Conservation (phyloP, 2,888 invertebrate genomes). For the Melitaea athalia region DNA sequence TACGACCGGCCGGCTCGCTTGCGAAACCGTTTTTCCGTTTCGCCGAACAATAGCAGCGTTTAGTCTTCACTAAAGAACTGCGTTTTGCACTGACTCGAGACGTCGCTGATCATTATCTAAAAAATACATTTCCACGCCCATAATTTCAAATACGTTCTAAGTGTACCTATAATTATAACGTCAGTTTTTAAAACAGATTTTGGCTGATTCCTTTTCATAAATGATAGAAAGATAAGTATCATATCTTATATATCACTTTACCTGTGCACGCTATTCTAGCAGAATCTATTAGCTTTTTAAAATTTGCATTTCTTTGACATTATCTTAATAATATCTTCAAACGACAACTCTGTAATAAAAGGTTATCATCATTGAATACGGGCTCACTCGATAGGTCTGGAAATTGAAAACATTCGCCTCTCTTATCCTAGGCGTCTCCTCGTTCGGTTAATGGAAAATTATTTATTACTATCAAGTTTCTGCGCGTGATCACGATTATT, state of each 20-base stretch:
- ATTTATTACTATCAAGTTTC: slow-evolving; percentile 69
- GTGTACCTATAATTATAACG: slow-evolving; percentile 20
- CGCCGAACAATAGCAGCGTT: slow-evolving; percentile 72
- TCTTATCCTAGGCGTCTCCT: slow-evolving; percentile 49
- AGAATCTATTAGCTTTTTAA: slow-evolving; percentile 67
- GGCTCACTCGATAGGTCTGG: slow-evolving; percentile 62
- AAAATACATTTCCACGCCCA: slow-evolving; percentile 24
- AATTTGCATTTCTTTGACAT: slow-evolving; percentile 71
- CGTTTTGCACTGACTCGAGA: slow-evolving; percentile 53
- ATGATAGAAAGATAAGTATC: slow-evolving; percentile 19
- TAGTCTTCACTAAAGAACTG: slow-evolving; percentile 58
- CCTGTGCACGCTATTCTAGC: slow-evolving; percentile 58
- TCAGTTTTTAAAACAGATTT: neutral
- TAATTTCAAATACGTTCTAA: slow-evolving; percentile 25
- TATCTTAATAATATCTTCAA: slow-evolving; percentile 72
- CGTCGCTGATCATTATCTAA: slow-evolving; percentile 50
- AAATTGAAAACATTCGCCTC: slow-evolving; percentile 60
- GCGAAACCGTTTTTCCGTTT: slow-evolving; percentile 76
- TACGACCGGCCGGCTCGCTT: slow-evolving; percentile 75
- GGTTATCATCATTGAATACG: slow-evolving; percentile 58
- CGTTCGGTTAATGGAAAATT: slow-evolving; percentile 72
- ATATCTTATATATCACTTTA: slow-evolving; percentile 55
- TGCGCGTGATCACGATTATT: slow-evolving; percentile 77
- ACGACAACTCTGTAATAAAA: slow-evolving; percentile 71
- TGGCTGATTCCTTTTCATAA: neutral